phyloP scores from a whole-genome alignment of 1,140 invertebrate genomes.

The Lordiphosa stackelbergi region DNA sequence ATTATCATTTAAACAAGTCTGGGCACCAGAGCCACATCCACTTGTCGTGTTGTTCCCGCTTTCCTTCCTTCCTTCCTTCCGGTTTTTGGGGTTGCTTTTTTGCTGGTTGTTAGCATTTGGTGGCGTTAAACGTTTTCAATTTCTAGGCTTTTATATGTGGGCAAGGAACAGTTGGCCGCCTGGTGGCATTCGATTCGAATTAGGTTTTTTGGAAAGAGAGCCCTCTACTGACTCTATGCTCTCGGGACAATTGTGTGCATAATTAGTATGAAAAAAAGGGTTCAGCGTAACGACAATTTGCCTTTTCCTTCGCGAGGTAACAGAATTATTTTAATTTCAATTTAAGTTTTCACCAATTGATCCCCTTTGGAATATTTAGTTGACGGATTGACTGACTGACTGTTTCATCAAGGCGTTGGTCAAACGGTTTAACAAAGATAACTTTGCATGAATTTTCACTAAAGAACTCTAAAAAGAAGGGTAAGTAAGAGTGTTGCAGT shows the following conservation, averaged over 20 bases:
- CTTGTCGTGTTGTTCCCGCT: constrained; percentile 32
- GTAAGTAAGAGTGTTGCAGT: too few species aligned
- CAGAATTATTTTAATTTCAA: too few species aligned
- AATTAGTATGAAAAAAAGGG: constrained; percentile 64
- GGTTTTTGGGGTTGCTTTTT: constrained; percentile 47
- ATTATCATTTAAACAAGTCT: constrained; percentile 74
- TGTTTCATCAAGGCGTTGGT: too few species aligned
- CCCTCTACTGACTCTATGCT: constrained; percentile 29
- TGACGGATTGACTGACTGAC: too few species aligned
- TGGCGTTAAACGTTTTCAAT: constrained; percentile 68
- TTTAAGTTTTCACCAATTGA: too few species aligned
- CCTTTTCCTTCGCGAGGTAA: constrained; percentile 45
- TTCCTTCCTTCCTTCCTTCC: constrained; percentile 1
- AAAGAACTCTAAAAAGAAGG: too few species aligned
- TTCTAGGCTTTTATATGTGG: constrained; percentile 15
- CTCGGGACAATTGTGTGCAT: constrained; percentile 70
- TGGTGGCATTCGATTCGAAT: constrained; percentile 42
- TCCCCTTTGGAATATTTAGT: too few species aligned
- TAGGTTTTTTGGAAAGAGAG: constrained; percentile 24
- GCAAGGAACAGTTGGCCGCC: constrained; percentile 14
- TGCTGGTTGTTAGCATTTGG: constrained; percentile 23
- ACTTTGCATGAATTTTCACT: too few species aligned
- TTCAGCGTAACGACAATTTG: constrained; percentile 52
- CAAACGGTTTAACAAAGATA: too few species aligned
- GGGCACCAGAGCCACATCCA: constrained; percentile 30